Percentiles rank a stretch among this genome's conserved stretches.
Conservation (phyloP, 2,888 invertebrate species). For the Microctonus aethiopoides region DNA sequence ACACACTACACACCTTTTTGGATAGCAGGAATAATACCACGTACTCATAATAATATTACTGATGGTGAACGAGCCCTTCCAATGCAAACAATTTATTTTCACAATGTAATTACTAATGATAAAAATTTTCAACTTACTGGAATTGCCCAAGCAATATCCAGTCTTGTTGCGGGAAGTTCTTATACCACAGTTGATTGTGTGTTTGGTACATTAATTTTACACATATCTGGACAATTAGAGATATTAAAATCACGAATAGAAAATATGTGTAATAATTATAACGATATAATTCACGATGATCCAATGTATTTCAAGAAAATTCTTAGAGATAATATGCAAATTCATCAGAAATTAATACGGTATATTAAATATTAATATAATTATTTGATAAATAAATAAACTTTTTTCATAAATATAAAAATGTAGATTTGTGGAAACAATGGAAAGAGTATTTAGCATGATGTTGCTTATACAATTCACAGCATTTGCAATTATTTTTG, state of each 20-base stretch:
- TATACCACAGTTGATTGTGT: conserved; percentile 36
- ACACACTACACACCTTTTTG: conserved; percentile 25
- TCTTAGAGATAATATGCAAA: not conserved
- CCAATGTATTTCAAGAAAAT: not conserved
- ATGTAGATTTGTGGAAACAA: conserved; percentile 8
- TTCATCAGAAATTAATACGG: conserved; percentile 5
- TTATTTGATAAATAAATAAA: too few relatives aligned
- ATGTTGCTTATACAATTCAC: conserved; percentile 27
- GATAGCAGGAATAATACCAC: conserved; percentile 26
- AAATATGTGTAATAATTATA: conserved; percentile 19
- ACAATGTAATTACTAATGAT: conserved; percentile 28
- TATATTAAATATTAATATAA: not conserved
- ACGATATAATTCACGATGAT: not conserved
- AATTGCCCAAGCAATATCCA: conserved; percentile 25
- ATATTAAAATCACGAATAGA: conserved; percentile 20
- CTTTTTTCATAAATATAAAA: too few relatives aligned
- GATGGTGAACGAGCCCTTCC: conserved; percentile 33
- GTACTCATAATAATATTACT: conserved; percentile 36
- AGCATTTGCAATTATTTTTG: conserved; percentile 11
- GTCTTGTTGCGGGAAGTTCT: conserved; percentile 26
- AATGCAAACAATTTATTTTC: conserved; percentile 30
- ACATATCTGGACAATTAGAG: conserved; percentile 37
- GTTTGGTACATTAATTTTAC: conserved; percentile 36
- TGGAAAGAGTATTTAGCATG: conserved; percentile 26
- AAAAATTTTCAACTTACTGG: conserved; percentile 35